phyloP scores from a whole-genome alignment of 92 coral and sea anemone genomes.

The Anthopleura xanthogrammica region DNA sequence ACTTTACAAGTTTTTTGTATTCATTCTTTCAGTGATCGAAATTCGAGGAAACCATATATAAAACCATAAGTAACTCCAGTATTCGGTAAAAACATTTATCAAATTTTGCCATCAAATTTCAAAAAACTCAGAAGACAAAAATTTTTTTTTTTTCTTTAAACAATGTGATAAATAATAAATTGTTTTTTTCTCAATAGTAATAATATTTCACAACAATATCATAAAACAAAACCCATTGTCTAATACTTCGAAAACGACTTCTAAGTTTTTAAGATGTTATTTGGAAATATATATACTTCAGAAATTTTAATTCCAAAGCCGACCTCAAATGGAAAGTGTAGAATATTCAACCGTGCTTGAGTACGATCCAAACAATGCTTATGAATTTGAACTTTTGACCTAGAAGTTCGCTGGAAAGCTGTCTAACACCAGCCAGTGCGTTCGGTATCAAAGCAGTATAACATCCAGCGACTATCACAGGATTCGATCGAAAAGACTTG shows the following conservation, averaged over 20 bases:
- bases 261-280: not conserved
- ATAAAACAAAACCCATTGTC: not conserved
- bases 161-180: not conserved
- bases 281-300: not conserved
- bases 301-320: not conserved
- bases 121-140: not conserved
- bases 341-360: not conserved
- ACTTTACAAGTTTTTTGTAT: not conserved
- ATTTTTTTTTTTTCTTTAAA: not conserved
- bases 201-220: not conserved
- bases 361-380: not conserved
- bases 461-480: not conserved
- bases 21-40: not conserved
- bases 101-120: not conserved
- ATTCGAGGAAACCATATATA: not conserved
- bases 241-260: too few species aligned
- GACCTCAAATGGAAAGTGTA: not conserved
- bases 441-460: not conserved
- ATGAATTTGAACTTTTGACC: constrained; percentile 5
- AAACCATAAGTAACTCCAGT: not conserved
- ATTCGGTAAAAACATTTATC: not conserved
- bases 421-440: not conserved
- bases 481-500: too few species aligned
- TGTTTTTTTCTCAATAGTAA: not conserved
- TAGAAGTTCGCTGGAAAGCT: not conserved